These are phyloP conservation scores for Chlorops oryzae DNA, from an alignment of 1,140 invertebrate genomes.

Conservation along the genomic window DNA sequence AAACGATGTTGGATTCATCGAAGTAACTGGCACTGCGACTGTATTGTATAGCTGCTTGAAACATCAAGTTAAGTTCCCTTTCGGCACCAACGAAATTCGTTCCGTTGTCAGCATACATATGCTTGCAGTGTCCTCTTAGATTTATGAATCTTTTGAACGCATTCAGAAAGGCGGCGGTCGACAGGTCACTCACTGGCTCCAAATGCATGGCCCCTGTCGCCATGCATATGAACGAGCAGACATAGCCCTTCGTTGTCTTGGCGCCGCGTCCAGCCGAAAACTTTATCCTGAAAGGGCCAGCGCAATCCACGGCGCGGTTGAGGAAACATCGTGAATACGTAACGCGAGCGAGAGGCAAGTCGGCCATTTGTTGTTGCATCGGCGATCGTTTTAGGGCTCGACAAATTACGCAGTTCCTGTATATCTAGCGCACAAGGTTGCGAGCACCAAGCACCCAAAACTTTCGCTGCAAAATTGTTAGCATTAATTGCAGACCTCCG, in stretches of 20 bases:
- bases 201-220: not conserved
- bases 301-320: not conserved
- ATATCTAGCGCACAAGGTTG: not conserved
- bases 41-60: not conserved
- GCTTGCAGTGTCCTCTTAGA: not conserved
- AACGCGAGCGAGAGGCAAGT: not conserved
- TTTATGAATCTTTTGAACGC: not conserved
- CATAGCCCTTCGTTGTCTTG: not conserved
- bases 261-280: not conserved
- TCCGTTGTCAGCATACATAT: conserved; percentile 6
- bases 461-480: not conserved
- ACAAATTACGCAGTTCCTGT: not conserved
- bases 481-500: not conserved
- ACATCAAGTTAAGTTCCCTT: not conserved
- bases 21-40: too few species aligned
- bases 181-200: not conserved
- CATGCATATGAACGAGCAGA: not conserved
- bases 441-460: too few species aligned
- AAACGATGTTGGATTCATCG: not conserved
- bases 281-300: not conserved
- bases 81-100: conserved; percentile 2
- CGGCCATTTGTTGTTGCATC: too few species aligned
- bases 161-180: not conserved
- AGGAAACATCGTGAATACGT: not conserved
- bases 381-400: too few species aligned